Percentiles rank a stretch among this genome's conserved stretches.
Evolutionary conservation across 1,140 invertebrate species (phyloP).

Genomic region (Drosophila varians): DNA sequence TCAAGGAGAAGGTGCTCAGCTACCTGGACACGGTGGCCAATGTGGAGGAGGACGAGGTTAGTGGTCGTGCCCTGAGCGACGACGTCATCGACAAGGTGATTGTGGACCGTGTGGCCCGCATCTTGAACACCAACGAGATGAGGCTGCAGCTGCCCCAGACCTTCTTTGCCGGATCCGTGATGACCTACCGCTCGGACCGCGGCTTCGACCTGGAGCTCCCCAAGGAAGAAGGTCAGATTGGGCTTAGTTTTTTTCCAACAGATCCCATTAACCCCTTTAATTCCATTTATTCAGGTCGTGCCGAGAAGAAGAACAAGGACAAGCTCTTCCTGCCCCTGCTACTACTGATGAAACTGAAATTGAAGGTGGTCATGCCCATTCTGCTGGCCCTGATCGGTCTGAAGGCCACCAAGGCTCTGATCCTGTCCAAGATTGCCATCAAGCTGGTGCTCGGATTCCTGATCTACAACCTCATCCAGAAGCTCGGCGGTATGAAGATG

Average conservation of each 20-base stretch:
- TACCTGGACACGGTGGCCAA: constrained; percentile 89
- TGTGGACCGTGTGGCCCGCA: constrained; percentile 88
- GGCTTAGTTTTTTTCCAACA: not conserved
- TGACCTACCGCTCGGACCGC: constrained; percentile 88
- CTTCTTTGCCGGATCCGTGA: constrained; percentile 88
- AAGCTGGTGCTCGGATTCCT: constrained; percentile 91
- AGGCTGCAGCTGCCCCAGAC: constrained; percentile 88
- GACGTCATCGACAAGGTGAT: constrained; percentile 90
- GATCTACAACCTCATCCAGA: constrained; percentile 90
- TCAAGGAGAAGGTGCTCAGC: constrained; percentile 89
- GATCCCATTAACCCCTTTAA: constrained; percentile 1
- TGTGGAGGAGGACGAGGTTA: constrained; percentile 87
- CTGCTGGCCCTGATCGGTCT: constrained; percentile 90
- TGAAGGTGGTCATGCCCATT: constrained; percentile 93
- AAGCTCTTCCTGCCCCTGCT: constrained; percentile 91
- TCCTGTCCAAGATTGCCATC: constrained; percentile 92
- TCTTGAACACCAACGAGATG: constrained; percentile 89
- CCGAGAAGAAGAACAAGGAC: constrained; percentile 88
- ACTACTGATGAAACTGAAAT: constrained; percentile 91
- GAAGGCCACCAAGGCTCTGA: constrained; percentile 92
- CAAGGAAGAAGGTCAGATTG: constrained; percentile 83
- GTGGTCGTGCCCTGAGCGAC: constrained; percentile 84
- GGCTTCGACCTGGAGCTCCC: constrained; percentile 87
- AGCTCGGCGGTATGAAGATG: constrained; percentile 89
- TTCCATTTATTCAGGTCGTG: constrained; percentile 50